These are phyloP conservation scores for Dyspetes luteomarginatus DNA, from an alignment of 2,888 invertebrate genomes.

Conservation along the genomic window DNA sequence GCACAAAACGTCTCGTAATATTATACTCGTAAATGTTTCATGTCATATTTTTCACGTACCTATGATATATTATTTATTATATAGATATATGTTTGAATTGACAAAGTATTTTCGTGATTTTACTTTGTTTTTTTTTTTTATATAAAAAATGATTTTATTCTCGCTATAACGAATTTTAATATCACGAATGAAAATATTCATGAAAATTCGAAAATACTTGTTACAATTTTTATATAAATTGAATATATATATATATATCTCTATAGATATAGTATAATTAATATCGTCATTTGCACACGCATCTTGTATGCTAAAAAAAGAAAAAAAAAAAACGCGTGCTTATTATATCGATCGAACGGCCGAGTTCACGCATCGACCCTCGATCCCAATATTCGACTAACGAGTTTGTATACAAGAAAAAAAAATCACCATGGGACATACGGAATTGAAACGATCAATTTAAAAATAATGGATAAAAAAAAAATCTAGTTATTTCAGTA, in stretches of 20 bases:
- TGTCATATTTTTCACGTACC: constrained; percentile 78
- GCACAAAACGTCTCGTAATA: constrained; percentile 81
- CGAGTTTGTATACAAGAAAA: constrained; percentile 45
- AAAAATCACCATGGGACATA: constrained; percentile 77
- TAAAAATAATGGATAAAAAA: background rate
- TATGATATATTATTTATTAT: background rate
- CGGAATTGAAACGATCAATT: constrained; percentile 55
- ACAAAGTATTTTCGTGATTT: constrained; percentile 1
- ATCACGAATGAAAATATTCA: too few relatives aligned
- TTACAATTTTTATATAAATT: background rate
- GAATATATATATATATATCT: constrained; percentile 16
- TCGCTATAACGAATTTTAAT: too few relatives aligned
- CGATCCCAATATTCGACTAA: constrained; percentile 47
- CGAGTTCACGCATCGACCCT: constrained; percentile 59
- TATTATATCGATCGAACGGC: constrained; percentile 68
- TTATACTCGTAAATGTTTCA: constrained; percentile 80
- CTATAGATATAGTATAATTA: constrained; percentile 22
- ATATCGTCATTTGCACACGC: constrained; percentile 73
- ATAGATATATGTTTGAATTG: background rate
- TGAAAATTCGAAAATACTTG: background rate
- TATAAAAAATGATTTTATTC: background rate
- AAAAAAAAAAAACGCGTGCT: constrained; percentile 72
- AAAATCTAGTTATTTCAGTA: background rate
- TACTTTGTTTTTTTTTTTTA: too few relatives aligned
- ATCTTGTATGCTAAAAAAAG: constrained; percentile 76